Percentiles rank a stretch among this genome's conserved stretches.
Evolutionary conservation across 2,888 invertebrate genomes (phyloP).

Genomic region (Lamellibrachia columna): DNA sequence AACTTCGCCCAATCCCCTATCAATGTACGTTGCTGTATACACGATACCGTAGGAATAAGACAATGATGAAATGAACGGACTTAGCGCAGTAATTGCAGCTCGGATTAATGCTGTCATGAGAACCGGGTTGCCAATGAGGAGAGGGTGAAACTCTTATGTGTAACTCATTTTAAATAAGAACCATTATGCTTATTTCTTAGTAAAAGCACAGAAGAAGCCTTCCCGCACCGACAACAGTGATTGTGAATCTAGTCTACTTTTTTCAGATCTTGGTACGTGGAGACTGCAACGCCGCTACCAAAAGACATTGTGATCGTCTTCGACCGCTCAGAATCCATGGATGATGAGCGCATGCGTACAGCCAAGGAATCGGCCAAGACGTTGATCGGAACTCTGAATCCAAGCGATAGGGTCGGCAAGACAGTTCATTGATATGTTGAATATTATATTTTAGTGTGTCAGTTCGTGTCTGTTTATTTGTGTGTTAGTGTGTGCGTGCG

Average conservation of each 20-base stretch:
- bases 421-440: neutral
- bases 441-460: neutral
- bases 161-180: too few relatives aligned
- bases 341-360: neutral
- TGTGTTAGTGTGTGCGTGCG: neutral
- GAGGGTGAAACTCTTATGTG: neutral
- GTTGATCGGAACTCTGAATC: constrained; percentile 6
- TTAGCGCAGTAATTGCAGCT: neutral
- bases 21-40: too few relatives aligned
- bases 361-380: neutral
- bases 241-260: neutral
- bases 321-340: neutral
- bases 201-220: neutral
- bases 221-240: neutral
- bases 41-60: too few relatives aligned
- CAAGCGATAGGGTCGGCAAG: neutral
- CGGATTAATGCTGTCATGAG: neutral
- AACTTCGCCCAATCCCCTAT: too few relatives aligned
- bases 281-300: neutral
- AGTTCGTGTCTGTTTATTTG: neutral
- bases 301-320: neutral
- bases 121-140: neutral
- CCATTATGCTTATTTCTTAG: neutral
- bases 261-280: constrained; percentile 2
- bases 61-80: too few relatives aligned